Evolutionary conservation across 2,113 vertebrate genomes (phyloP).

Genomic region (Apodemus sylvaticus): DNA sequence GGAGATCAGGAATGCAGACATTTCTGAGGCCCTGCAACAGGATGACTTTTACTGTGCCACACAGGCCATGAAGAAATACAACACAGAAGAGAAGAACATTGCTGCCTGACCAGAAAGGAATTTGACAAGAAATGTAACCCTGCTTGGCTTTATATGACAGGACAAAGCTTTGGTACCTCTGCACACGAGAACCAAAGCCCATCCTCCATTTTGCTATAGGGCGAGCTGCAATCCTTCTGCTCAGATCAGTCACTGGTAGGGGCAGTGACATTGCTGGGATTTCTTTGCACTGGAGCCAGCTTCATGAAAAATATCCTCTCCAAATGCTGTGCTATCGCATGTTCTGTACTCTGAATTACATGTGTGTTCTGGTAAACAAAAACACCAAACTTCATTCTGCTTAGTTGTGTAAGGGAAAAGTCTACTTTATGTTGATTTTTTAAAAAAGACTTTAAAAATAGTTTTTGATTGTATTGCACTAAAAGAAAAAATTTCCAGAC

Average conservation of each 20-base stretch:
- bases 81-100: conserved; percentile 99
- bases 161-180: conserved; percentile 99
- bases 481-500: conserved; percentile 83
- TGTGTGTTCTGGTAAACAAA: conserved; percentile 96
- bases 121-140: conserved; percentile 99
- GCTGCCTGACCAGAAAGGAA: conserved; percentile 98
- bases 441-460: conserved; percentile 59
- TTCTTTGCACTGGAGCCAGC: conserved; percentile 95
- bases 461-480: conserved; percentile 89
- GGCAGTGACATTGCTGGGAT: conserved; percentile 85
- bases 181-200: conserved; percentile 98
- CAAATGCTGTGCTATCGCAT: conserved; percentile 97
- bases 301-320: conserved; percentile 90
- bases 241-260: conserved; percentile 90
- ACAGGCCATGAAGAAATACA: conserved; percentile 99
- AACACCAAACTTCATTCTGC: conserved; percentile 89
- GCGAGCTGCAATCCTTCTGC: conserved; percentile 98
- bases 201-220: conserved; percentile 99
- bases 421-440: conserved; percentile 88
- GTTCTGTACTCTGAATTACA: conserved; percentile 97
- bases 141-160: conserved; percentile 98
- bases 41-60: conserved; percentile 98
- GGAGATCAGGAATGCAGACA: conserved; percentile 99
- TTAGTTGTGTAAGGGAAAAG: conserved; percentile 92
- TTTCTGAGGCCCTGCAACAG: conserved; percentile 99